Evolutionary conservation across 2,888 invertebrate genomes (phyloP).

Genomic region (Biston betularia): DNA sequence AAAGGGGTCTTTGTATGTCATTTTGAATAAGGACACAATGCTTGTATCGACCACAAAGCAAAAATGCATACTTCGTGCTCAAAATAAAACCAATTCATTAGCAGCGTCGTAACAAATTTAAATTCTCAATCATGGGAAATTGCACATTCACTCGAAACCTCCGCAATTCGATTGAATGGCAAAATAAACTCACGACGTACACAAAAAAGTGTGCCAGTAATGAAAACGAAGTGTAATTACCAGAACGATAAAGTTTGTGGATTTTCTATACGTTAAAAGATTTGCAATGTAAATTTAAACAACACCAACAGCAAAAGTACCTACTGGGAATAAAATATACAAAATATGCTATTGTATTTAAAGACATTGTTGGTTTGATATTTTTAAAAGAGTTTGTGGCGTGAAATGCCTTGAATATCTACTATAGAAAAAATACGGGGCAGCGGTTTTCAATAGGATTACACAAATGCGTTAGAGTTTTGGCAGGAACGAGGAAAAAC

Average conservation of each 20-base stretch:
- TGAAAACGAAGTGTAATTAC: slow-evolving; percentile 59
- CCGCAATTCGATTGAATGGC: slow-evolving; percentile 55
- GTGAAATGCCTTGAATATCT: not conserved
- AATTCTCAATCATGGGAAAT: slow-evolving; percentile 72
- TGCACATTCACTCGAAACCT: slow-evolving; percentile 64
- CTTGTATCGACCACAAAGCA: slow-evolving; percentile 24
- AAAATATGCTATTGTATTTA: too few relatives aligned
- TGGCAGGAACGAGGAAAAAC: too few relatives aligned
- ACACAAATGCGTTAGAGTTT: too few relatives aligned
- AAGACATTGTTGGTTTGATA: too few relatives aligned
- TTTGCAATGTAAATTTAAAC: too few relatives aligned
- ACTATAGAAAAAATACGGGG: too few relatives aligned
- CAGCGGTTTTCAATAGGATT: too few relatives aligned
- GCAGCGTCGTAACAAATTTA: slow-evolving; percentile 63
- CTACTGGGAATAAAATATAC: too few relatives aligned
- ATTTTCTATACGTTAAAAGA: not conserved
- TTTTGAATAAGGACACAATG: too few relatives aligned
- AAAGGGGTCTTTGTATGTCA: too few relatives aligned
- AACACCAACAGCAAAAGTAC: too few relatives aligned
- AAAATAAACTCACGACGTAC: slow-evolving; percentile 59
- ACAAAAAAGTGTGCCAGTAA: slow-evolving; percentile 57
- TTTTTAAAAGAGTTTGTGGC: not conserved
- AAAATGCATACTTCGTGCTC: slow-evolving; percentile 48
- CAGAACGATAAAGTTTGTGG: not conserved
- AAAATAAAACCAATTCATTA: slow-evolving; percentile 69